A percentile compares a stretch with the other conserved stretches of the same genome.
Conservation (phyloP, 2,113 vertebrate genomes). For the Perca schrenkii region DNA sequence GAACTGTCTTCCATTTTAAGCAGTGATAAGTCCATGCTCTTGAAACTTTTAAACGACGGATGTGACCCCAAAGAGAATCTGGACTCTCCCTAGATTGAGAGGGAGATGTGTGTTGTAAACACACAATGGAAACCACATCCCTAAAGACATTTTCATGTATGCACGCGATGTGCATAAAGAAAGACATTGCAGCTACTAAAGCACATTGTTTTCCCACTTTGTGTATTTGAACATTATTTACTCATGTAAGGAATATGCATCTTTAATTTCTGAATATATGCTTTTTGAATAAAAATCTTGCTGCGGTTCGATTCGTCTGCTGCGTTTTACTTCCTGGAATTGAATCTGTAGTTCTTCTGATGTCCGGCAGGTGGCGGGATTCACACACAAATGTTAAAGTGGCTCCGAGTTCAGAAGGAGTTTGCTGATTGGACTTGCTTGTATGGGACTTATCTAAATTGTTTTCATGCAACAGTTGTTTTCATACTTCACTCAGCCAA, state of each 20-base stretch:
- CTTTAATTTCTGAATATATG: constrained; percentile 73
- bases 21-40: constrained; percentile 30
- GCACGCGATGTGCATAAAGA: constrained; percentile 37
- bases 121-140: constrained; percentile 25
- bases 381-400: background rate
- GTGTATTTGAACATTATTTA: constrained; percentile 78
- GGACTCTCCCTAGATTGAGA: background rate
- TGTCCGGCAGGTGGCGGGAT: constrained; percentile 62
- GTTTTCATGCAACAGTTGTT: background rate
- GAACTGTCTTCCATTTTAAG: constrained; percentile 65
- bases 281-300: constrained; percentile 77
- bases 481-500: background rate
- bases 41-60: constrained; percentile 19
- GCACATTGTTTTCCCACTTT: constrained; percentile 70
- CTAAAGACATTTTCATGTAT: constrained; percentile 51
- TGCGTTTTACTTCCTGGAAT: constrained; percentile 3
- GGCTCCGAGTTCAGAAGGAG: background rate
- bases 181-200: constrained; percentile 57
- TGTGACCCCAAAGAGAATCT: background rate
- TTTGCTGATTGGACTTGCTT: background rate
- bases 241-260: constrained; percentile 80
- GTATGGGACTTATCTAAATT: background rate
- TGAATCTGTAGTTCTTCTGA: background rate
- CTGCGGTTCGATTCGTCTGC: constrained; percentile 47
- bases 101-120: constrained; percentile 20